Base-by-base conservation (phyloP, 1,140 invertebrate species). In the Lucilia cuprina region DNA sequence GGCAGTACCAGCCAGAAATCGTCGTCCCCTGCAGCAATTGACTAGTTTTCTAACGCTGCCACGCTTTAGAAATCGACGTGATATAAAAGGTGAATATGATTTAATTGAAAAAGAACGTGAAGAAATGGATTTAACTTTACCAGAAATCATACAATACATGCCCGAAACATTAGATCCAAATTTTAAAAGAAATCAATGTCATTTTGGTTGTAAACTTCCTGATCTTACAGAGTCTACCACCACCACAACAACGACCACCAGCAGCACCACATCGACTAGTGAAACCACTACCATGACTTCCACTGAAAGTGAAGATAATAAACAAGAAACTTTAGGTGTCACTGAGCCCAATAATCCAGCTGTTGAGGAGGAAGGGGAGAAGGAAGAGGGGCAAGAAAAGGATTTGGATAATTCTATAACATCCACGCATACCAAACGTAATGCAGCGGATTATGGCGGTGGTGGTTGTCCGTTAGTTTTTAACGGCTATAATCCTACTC, bases 71-170 rank as follows among this genome's bases (percentile, higher is more conserved):
- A 74, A 74, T 10, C 74, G 89, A 70, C 88, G 89, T 3, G 89
- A 90, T 47, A 90, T 90, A 14, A 90, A 90, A 83, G 89, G 89
- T 77, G 89, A 90, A 82, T 90, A 85, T 74, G 89, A 90, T 87
- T 83, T 90, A 12, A 60, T 90, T 77, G 89, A 90, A 84, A 86
- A 82, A 25, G 89, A 90, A 34, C 87, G 88, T 9, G 85, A 86
- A 9, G 85, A 88, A 9, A 85, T 86, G 7, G 89, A 90, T 83
- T 82, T 90, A 8, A 90, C 87, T 2, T 86, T 87, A 0, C 65
- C 89, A 7, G 89, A 90, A 84, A 90, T 90, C 19, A 88, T 90
- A 83, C 89, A 90, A 84, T 90, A 83, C 14, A 89, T 90, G 89
- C 89, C 89, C 25, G 89, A 90, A 84, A 86, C 89, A 2, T 85